A percentile compares a stretch with the other conserved stretches of the same genome.
Evolutionary conservation across 2,797 vertebrate species (phyloP).

Genomic region (Sebastes hubbsi): DNA sequence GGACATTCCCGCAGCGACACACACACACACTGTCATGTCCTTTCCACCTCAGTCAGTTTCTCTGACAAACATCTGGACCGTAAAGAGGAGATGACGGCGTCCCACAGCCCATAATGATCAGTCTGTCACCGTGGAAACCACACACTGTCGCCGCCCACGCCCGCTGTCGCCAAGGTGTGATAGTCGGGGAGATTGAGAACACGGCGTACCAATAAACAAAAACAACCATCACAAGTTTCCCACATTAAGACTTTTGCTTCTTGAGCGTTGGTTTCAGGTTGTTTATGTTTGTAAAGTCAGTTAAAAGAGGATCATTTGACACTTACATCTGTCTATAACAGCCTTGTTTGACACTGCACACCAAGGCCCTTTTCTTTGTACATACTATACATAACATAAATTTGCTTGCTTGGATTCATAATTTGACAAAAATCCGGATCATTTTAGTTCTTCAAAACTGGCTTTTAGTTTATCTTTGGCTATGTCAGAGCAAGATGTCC

Average conservation of each 20-base stretch:
- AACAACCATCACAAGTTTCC: conserved; percentile 35
- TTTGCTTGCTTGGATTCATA: background rate
- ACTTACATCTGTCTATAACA: background rate
- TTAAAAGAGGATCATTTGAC: background rate
- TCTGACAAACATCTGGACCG: conserved; percentile 68
- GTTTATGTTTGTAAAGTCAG: background rate
- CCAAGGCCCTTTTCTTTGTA: no score
- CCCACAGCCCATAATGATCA: conserved; percentile 70
- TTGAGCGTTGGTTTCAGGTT: background rate
- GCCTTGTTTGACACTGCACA: no score
- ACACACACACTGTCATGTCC: conserved; percentile 8
- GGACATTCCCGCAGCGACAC: conserved; percentile 7
- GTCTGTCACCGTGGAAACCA: conserved; percentile 67
- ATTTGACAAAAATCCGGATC: background rate
- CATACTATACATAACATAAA: background rate
- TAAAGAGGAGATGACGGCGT: conserved; percentile 66
- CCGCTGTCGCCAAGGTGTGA: conserved; percentile 53
- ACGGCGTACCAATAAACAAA: conserved; percentile 26
- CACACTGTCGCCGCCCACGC: conserved; percentile 31
- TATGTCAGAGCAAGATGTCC: background rate
- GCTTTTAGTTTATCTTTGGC: background rate
- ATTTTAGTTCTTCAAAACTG: background rate
- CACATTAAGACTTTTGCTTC: background rate
- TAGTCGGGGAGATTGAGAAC: conserved; percentile 30
- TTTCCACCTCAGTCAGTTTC: conserved; percentile 45